Percentiles rank a stretch among this genome's conserved stretches.
These are phyloP conservation scores for Crocidura indochinensis DNA, from an alignment of 2,797 vertebrate genomes.

Conservation along the genomic window DNA sequence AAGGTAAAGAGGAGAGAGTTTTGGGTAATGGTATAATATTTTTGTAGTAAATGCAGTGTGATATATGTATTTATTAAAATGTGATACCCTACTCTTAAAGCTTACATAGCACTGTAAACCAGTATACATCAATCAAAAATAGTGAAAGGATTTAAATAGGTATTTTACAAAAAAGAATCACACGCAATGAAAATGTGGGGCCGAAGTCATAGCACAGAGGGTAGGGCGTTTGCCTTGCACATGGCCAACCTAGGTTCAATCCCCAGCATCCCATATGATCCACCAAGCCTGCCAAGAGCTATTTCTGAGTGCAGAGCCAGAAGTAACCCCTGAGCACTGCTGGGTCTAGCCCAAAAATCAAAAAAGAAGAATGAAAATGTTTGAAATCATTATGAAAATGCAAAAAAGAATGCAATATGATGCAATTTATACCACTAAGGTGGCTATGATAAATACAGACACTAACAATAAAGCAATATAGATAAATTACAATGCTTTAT, in stretches of 20 bases:
- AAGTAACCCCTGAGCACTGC: no score
- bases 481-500: neutral
- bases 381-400: neutral
- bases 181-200: neutral
- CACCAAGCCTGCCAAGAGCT: no score
- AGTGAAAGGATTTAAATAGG: neutral
- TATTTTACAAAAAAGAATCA: constrained; percentile 6
- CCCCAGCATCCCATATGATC: no score
- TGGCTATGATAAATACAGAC: neutral
- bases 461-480: neutral
- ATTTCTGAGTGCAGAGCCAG: no score
- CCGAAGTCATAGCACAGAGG: no score
- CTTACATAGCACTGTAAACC: neutral
- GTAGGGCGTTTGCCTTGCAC: no score
- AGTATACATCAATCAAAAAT: neutral
- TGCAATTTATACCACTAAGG: neutral
- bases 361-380: neutral
- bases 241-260: no score
- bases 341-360: no score
- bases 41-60: neutral
- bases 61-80: neutral
- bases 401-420: neutral
- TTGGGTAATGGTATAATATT: neutral
- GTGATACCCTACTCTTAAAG: neutral
- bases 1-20: neutral